Percentiles rank a stretch among this genome's conserved stretches.
These are phyloP conservation scores for Scaptomyza hsui DNA, from an alignment of 1,140 invertebrate genomes.

Conservation along the genomic window DNA sequence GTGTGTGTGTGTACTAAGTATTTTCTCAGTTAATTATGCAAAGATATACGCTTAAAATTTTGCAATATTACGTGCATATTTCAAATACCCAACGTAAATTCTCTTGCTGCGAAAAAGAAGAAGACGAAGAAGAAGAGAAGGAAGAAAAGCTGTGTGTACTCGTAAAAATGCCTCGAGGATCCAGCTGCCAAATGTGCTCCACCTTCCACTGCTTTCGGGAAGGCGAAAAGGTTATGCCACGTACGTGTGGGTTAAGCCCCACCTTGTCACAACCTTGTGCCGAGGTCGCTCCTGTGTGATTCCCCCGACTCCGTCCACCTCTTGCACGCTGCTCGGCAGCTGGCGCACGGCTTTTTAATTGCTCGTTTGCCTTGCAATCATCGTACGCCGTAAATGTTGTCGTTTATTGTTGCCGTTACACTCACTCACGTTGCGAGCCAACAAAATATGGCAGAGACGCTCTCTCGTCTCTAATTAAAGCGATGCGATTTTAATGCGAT, in stretches of 20 bases:
- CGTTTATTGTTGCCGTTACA: slow-evolving; percentile 68
- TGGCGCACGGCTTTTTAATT: slow-evolving; percentile 73
- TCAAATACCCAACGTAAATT: slow-evolving; percentile 69
- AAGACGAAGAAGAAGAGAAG: too few relatives aligned
- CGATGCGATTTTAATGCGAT: slow-evolving; percentile 54
- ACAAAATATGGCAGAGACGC: slow-evolving; percentile 42
- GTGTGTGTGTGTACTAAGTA: slow-evolving; percentile 63
- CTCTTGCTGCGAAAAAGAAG: slow-evolving; percentile 35
- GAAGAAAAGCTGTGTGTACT: slow-evolving; percentile 37
- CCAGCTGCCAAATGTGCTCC: slow-evolving; percentile 31
- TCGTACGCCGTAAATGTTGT: slow-evolving; percentile 71
- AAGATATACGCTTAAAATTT: slow-evolving; percentile 82
- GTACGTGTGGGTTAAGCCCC: slow-evolving; percentile 54
- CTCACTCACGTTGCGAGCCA: slow-evolving; percentile 34
- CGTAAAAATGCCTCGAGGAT: slow-evolving; percentile 73
- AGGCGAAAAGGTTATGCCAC: slow-evolving; percentile 50
- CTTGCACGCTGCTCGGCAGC: slow-evolving; percentile 26
- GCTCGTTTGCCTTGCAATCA: slow-evolving; percentile 79
- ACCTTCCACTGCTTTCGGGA: background rate
- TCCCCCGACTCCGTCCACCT: background rate
- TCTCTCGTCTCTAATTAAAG: slow-evolving; percentile 53
- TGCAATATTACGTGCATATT: slow-evolving; percentile 83
- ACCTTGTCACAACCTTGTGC: slow-evolving; percentile 43
- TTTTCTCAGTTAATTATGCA: slow-evolving; percentile 83
- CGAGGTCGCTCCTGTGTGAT: slow-evolving; percentile 15